phyloP scores from a whole-genome alignment of 2,888 invertebrate species.

The Drosophila nigricruria region DNA sequence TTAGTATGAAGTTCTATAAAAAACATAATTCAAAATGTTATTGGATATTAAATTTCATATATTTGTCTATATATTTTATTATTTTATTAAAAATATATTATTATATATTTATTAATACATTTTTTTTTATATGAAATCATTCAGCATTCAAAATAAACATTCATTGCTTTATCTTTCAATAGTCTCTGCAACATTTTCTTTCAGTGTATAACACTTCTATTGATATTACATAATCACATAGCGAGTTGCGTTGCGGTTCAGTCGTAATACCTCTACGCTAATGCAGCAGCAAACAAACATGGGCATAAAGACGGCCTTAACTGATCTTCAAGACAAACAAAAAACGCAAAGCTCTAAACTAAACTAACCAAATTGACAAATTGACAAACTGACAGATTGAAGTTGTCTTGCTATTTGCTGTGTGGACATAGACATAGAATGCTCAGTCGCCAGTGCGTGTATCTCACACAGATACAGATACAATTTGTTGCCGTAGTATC shows the following conservation, averaged over 20 bases:
- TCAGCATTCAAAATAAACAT: neutral
- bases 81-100: too few relatives aligned
- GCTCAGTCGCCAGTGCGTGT: constrained; percentile 18
- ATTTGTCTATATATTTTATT: too few relatives aligned
- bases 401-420: neutral
- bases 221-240: constrained; percentile 19
- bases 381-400: constrained; percentile 15
- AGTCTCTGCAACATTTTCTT: neutral
- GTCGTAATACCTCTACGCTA: constrained; percentile 46
- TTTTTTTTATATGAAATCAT: neutral
- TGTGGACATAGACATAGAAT: neutral
- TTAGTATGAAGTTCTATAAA: too few relatives aligned
- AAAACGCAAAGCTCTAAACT: constrained; percentile 1
- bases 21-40: too few relatives aligned
- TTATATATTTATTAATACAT: too few relatives aligned
- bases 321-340: constrained; percentile 36
- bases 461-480: constrained; percentile 26
- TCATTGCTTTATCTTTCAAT: neutral
- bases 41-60: too few relatives aligned
- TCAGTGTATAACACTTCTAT: constrained; percentile 15
- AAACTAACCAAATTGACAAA: constrained; percentile 10
- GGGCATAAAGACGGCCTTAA: constrained; percentile 1
- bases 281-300: constrained; percentile 56
- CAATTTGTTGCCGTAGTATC: constrained; percentile 12
- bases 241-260: constrained; percentile 25